These are phyloP conservation scores for Phrynocephalus guinanensis DNA, from an alignment of 2,797 vertebrate genomes.

Conservation along the genomic window DNA sequence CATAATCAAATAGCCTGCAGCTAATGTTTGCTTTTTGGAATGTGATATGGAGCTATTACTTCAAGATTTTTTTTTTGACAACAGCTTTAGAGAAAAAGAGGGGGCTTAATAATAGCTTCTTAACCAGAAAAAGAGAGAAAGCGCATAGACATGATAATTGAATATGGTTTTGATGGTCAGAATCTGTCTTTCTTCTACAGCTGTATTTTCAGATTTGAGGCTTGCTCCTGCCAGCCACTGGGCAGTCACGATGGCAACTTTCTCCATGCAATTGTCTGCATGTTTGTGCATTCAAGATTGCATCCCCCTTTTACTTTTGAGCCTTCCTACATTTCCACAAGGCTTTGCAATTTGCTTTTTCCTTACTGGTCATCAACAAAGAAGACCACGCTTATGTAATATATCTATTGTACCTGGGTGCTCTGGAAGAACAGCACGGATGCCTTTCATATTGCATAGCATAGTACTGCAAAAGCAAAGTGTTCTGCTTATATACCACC, in stretches of 20 bases:
- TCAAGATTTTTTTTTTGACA: constrained; percentile 66
- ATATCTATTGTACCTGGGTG: background rate
- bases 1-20: constrained; percentile 81
- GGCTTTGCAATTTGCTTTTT: background rate
- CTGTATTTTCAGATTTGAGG: constrained; percentile 80
- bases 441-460: background rate
- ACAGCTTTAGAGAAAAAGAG: constrained; percentile 65
- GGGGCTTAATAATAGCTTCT: constrained; percentile 82
- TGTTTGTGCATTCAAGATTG: constrained; percentile 11
- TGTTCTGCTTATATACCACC: no score
- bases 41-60: constrained; percentile 80
- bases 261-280: accelerated
- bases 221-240: constrained; percentile 65
- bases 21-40: constrained; percentile 81
- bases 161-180: constrained; percentile 82
- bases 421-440: background rate
- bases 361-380: background rate
- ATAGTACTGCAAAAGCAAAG: no score
- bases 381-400: background rate
- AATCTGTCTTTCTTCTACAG: constrained; percentile 80
- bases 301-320: background rate
- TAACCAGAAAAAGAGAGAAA: constrained; percentile 79
- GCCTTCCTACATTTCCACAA: background rate
- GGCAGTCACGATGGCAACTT: constrained; percentile 51
- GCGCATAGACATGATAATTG: constrained; percentile 80